Evolutionary conservation across 1,140 invertebrate genomes (phyloP).

Genomic region (Sinella curviseta): DNA sequence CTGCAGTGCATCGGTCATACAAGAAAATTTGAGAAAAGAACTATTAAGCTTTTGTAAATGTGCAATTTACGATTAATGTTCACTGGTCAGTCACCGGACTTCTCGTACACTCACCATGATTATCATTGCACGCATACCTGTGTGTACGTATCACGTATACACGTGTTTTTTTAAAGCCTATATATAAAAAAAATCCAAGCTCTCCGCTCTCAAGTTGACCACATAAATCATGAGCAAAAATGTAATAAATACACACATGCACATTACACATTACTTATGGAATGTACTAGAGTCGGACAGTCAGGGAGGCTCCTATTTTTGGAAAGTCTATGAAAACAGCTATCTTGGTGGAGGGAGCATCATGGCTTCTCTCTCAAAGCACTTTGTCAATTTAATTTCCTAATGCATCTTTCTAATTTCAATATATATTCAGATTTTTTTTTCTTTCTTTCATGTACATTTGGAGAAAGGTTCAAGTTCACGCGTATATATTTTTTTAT

Average conservation of each 20-base stretch:
- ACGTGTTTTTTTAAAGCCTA: no score
- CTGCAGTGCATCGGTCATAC: no score
- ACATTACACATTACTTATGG: no score
- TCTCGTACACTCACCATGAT: no score
- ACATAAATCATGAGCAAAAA: background rate
- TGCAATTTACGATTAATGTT: background rate
- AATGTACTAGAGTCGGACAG: no score
- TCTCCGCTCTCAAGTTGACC: background rate
- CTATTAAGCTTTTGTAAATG: background rate
- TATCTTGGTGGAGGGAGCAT: no score
- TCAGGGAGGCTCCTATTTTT: no score
- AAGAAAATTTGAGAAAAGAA: background rate
- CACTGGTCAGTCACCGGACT: background rate
- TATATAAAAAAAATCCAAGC: background rate
- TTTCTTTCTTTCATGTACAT: no score
- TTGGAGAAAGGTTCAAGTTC: slow-evolving; percentile 10
- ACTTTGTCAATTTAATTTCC: slow-evolving; percentile 15
- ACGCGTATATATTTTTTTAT: background rate
- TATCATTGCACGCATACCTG: no score
- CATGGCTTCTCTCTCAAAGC: background rate
- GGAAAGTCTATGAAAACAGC: no score
- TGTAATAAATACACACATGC: background rate
- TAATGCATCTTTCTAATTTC: slow-evolving; percentile 20
- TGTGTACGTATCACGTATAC: no score
- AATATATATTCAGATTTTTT: slow-evolving; percentile 12